Evolutionary conservation across 2,888 invertebrate genomes (phyloP).

Genomic region (Ametastegia equiseti): DNA sequence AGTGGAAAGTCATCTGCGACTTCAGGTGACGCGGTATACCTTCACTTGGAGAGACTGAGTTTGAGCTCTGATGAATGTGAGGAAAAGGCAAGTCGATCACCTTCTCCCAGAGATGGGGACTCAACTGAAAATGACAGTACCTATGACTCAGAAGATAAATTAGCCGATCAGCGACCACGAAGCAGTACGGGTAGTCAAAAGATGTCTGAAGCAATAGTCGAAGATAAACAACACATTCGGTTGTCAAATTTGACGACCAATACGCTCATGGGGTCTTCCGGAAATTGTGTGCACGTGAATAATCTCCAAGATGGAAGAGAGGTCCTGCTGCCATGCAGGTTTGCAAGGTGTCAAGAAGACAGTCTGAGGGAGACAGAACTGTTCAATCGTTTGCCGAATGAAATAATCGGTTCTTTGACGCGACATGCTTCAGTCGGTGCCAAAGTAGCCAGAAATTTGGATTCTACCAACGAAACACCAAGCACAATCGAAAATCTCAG

Average conservation of each 20-base stretch:
- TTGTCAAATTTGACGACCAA: background rate
- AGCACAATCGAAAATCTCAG: conserved; percentile 29
- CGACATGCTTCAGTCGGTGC: background rate
- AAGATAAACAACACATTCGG: background rate
- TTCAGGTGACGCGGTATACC: background rate
- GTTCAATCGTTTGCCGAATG: conserved; percentile 5
- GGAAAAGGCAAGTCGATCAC: background rate
- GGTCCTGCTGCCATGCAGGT: background rate
- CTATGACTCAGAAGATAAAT: background rate
- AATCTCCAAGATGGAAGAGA: conserved; percentile 43
- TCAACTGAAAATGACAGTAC: background rate
- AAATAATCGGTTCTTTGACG: conserved; percentile 30
- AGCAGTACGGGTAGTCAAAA: background rate
- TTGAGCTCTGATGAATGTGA: conserved; percentile 10
- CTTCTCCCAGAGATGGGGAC: background rate
- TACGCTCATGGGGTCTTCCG: background rate
- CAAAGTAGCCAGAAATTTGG: background rate
- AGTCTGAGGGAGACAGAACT: background rate
- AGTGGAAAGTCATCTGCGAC: background rate
- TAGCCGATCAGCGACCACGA: background rate
- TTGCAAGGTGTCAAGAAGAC: background rate
- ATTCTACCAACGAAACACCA: background rate
- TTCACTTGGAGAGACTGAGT: background rate
- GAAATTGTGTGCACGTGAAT: conserved; percentile 18
- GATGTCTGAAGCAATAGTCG: background rate